A percentile compares a stretch with the other conserved stretches of the same genome.
Conservation (phyloP, 2,113 vertebrate species). For the Saguinus midas region DNA sequence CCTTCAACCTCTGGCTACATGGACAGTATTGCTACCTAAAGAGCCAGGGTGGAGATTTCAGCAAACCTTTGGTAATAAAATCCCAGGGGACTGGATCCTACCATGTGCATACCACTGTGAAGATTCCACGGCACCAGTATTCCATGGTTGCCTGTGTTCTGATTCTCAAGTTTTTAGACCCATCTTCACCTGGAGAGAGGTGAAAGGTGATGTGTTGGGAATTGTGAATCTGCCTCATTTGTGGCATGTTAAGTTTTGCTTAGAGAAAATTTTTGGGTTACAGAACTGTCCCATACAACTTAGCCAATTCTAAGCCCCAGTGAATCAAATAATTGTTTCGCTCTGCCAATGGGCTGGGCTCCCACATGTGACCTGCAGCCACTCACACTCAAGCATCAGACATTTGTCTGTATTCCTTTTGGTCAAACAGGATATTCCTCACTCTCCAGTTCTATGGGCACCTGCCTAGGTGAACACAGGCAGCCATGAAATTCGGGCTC, state of each 20-base stretch:
- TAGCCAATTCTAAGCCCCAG: background rate
- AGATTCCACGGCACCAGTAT: background rate
- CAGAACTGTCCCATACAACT: background rate
- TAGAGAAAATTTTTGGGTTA: background rate
- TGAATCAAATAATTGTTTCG: background rate
- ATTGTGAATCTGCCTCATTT: background rate
- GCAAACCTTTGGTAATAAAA: background rate
- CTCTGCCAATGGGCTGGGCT: background rate
- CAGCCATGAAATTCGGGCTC: background rate
- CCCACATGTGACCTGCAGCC: rapidly evolving
- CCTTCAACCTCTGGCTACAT: background rate
- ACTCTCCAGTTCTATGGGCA: background rate
- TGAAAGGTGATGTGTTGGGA: background rate
- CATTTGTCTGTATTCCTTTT: background rate
- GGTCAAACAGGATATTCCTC: background rate
- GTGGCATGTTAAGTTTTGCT: background rate
- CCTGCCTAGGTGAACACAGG: background rate
- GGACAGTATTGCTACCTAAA: background rate
- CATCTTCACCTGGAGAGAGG: background rate
- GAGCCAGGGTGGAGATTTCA: background rate
- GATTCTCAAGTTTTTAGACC: background rate
- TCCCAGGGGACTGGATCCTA: background rate
- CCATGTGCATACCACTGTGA: rapidly evolving
- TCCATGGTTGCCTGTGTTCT: background rate
- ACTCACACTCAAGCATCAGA: background rate